Percentiles rank a stretch among this genome's conserved stretches.
Conservation (phyloP, 2,113 vertebrate genomes). For the Cebus imitator region DNA sequence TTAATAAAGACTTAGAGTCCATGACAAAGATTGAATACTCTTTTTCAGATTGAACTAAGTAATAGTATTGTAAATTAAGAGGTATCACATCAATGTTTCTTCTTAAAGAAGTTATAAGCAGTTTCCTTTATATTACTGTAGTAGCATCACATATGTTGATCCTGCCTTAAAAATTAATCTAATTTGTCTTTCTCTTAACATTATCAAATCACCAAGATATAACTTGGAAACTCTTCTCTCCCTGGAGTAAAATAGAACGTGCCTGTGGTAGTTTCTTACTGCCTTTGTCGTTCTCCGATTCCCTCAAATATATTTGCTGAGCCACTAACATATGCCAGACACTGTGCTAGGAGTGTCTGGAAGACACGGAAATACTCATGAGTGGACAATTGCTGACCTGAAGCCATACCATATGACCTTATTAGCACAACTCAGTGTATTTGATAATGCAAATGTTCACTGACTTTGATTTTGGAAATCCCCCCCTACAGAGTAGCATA, state of each 20-base stretch:
- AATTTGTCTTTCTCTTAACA: background rate
- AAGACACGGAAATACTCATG: background rate
- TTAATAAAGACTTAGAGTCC: background rate
- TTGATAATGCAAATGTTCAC: background rate
- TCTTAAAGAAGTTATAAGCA: conserved; percentile 2
- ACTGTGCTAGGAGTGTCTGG: background rate
- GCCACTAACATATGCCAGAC: background rate
- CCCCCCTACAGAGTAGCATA: background rate
- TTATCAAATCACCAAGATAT: background rate
- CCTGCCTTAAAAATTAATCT: background rate
- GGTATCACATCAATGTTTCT: background rate
- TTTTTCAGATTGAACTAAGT: conserved; percentile 11
- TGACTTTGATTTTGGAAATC: conserved; percentile 16
- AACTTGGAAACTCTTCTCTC: background rate
- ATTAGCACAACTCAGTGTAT: background rate
- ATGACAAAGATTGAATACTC: background rate
- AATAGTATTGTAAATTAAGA: background rate
- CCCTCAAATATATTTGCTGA: background rate
- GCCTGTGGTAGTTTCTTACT: background rate
- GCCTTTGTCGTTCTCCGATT: background rate
- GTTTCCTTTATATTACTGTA: background rate
- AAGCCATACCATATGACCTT: background rate
- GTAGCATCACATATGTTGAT: background rate
- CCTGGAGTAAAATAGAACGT: background rate
- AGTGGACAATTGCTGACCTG: background rate